Conservation (phyloP, 1,140 invertebrate genomes). For the Gyrodactylus salaris region DNA sequence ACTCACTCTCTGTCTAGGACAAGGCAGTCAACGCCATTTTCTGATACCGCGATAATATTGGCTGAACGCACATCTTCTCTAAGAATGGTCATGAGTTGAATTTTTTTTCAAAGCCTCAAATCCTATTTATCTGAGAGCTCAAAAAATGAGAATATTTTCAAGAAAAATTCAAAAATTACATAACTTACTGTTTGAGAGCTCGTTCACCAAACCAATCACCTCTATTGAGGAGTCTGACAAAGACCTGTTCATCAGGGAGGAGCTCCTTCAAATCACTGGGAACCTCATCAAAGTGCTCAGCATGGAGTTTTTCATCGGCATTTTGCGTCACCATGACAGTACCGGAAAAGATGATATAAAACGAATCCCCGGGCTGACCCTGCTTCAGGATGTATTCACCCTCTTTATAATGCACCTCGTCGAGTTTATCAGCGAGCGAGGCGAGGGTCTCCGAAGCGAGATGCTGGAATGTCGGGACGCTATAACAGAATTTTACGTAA, state of each 20-base stretch:
- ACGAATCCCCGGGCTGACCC: constrained; percentile 86
- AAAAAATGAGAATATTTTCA: too few species aligned
- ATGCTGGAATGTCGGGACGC: constrained; percentile 82
- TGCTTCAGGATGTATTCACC: constrained; percentile 90
- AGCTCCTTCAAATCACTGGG: constrained; percentile 23
- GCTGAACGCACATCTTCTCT: constrained; percentile 87
- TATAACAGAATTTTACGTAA: constrained; percentile 18
- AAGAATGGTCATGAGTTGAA: too few species aligned
- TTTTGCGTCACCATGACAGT: constrained; percentile 34
- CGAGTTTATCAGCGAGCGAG: constrained; percentile 83
- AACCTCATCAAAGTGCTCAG: constrained; percentile 65
- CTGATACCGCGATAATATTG: constrained; percentile 71
- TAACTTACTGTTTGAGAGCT: constrained; percentile 53
- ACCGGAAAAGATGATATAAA: constrained; percentile 93
- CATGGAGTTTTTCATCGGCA: too few species aligned
- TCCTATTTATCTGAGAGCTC: too few species aligned
- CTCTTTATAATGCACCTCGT: constrained; percentile 62
- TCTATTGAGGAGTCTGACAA: constrained; percentile 47
- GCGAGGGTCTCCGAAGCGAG: constrained; percentile 75
- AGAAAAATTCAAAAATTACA: neutral
- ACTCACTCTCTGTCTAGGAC: constrained; percentile 46
- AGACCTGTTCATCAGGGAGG: constrained; percentile 36
- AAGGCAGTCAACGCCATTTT: constrained; percentile 58
- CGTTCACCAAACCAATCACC: constrained; percentile 92
- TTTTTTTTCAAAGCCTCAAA: too few species aligned